A percentile compares a stretch with the other conserved stretches of the same genome.
Conservation (phyloP, 2,888 invertebrate genomes). For the Netelia fuscicornis region DNA sequence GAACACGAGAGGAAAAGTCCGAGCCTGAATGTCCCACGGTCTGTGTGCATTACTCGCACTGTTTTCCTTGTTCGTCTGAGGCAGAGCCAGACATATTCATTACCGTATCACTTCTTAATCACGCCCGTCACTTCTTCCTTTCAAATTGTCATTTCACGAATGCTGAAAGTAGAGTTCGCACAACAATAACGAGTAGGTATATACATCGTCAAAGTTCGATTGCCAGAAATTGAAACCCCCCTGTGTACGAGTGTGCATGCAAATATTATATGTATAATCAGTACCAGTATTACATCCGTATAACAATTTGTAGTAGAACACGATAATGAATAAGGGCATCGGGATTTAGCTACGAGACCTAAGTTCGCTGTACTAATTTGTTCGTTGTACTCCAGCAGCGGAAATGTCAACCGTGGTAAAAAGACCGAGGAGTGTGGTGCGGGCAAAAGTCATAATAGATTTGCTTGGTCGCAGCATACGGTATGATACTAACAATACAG, state of each 20-base stretch:
- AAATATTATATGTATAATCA: background rate
- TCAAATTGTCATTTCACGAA: constrained; percentile 36
- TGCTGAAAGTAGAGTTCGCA: background rate
- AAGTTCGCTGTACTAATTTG: constrained; percentile 66
- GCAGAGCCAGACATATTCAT: constrained; percentile 54
- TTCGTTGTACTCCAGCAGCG: constrained; percentile 61
- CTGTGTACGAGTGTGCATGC: background rate
- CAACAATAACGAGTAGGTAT: constrained; percentile 1
- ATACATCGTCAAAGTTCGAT: background rate
- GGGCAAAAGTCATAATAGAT: constrained; percentile 59
- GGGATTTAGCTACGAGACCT: constrained; percentile 58
- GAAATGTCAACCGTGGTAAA: constrained; percentile 51
- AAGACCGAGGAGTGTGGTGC: background rate
- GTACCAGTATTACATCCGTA: background rate
- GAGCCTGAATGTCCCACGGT: constrained; percentile 24
- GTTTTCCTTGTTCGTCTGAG: constrained; percentile 15
- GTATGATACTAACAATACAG: constrained; percentile 11
- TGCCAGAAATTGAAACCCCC: background rate
- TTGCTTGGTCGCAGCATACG: constrained; percentile 56
- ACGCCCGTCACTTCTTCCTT: constrained; percentile 14
- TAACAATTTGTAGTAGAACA: constrained; percentile 55
- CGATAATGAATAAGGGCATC: constrained; percentile 49
- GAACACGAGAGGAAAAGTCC: constrained; percentile 9
- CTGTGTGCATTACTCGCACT: constrained; percentile 15
- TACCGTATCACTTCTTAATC: constrained; percentile 60